A percentile compares a stretch with the other conserved stretches of the same genome.
Conservation (phyloP, 2,888 invertebrate species). For the Stenodera caucasica region DNA sequence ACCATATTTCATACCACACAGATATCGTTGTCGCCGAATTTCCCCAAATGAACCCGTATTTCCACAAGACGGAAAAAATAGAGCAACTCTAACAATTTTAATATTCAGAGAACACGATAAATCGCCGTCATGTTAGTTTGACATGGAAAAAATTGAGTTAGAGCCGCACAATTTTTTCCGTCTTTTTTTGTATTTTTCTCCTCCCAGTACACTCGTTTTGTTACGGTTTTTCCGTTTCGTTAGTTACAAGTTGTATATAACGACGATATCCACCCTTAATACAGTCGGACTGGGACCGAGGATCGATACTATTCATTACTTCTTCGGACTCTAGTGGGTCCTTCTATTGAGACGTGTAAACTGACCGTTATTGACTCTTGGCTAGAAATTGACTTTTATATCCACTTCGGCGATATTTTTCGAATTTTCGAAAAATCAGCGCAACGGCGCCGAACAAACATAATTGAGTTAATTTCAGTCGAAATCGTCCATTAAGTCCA, state of each 20-base stretch:
- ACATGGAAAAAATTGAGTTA: slow-evolving; percentile 1
- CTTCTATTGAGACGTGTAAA: slow-evolving; percentile 51
- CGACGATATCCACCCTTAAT: slow-evolving; percentile 6
- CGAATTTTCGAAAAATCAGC: too few relatives aligned
- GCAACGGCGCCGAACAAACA: too few relatives aligned
- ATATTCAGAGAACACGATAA: neutral
- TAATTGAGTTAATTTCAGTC: slow-evolving; percentile 9
- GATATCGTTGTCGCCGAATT: too few relatives aligned
- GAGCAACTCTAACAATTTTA: slow-evolving; percentile 1
- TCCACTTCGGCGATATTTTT: too few relatives aligned
- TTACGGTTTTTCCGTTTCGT: slow-evolving; percentile 24
- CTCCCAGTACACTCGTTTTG: neutral
- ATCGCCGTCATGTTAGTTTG: neutral
- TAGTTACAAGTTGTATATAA: slow-evolving; percentile 13
- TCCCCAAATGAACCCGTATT: too few relatives aligned
- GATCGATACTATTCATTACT: slow-evolving; percentile 50
- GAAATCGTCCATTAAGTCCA: slow-evolving; percentile 10
- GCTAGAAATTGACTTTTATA: slow-evolving; percentile 48
- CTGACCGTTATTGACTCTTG: slow-evolving; percentile 52
- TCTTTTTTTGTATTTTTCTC: neutral
- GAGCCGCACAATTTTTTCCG: neutral
- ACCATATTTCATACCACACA: slow-evolving; percentile 42
- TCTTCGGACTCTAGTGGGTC: slow-evolving; percentile 45
- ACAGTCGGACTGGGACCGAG: slow-evolving; percentile 8
- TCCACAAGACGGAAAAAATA: neutral